Conservation (phyloP, 92 coral and sea anemone genomes). For the Porites cylindrica region DNA sequence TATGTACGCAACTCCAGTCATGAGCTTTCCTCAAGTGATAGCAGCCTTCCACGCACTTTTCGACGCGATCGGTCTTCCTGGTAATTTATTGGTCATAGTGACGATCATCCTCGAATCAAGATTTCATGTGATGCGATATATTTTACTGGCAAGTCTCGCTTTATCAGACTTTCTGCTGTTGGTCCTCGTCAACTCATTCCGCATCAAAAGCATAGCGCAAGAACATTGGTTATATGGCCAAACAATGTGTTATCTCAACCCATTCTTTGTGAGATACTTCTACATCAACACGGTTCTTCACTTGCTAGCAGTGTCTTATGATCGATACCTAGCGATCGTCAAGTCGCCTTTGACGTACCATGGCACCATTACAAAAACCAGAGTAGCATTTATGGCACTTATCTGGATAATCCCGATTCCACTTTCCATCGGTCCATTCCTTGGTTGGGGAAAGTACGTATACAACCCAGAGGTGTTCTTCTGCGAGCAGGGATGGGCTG, state of each 20-base stretch:
- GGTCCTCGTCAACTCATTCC: constrained; percentile 14
- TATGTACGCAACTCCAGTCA: not conserved
- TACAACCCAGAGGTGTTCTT: constrained; percentile 15
- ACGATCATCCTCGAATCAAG: not conserved
- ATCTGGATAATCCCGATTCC: constrained; percentile 1
- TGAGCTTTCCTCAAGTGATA: not conserved
- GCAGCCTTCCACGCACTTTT: constrained; percentile 9
- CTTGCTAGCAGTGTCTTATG: constrained; percentile 5
- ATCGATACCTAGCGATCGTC: constrained; percentile 17
- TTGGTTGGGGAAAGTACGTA: not conserved
- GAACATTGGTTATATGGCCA: constrained; percentile 14
- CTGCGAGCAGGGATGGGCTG: not conserved
- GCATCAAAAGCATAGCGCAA: constrained; percentile 14
- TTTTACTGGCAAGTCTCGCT: constrained; percentile 14
- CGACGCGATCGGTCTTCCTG: constrained; percentile 2
- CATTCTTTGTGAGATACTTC: not conserved
- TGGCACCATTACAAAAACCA: constrained; percentile 23
- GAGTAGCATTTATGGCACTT: not conserved
- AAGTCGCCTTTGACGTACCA: constrained; percentile 22
- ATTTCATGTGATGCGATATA: constrained; percentile 12
- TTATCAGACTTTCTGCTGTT: constrained; percentile 9
- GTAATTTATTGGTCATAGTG: constrained; percentile 7
- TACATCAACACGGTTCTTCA: constrained; percentile 19
- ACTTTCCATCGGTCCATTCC: not conserved
- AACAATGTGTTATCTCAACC: constrained; percentile 2